A percentile compares a stretch with the other conserved stretches of the same genome.
Conservation (phyloP, 1,140 invertebrate species). For the Drosophila hydei region DNA sequence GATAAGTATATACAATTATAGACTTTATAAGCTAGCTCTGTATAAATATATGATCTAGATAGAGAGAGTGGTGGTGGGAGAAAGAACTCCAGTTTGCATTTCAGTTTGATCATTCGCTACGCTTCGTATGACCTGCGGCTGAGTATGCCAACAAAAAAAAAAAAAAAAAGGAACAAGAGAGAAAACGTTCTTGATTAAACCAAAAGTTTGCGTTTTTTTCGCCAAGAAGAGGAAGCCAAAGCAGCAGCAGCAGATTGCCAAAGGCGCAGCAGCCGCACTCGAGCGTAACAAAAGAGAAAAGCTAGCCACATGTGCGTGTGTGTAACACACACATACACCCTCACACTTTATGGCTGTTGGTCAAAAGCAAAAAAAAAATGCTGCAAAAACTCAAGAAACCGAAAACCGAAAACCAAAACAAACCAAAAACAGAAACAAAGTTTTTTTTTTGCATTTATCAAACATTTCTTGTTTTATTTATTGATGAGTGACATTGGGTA, state of each 20-base stretch:
- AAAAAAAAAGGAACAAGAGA: conserved; percentile 1
- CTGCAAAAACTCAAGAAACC: conserved; percentile 24
- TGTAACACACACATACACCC: background rate
- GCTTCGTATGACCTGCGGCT: background rate
- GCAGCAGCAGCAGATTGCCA: conserved; percentile 1
- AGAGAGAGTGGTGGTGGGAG: too few relatives aligned
- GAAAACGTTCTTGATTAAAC: conserved; percentile 48
- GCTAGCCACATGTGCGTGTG: conserved; percentile 1
- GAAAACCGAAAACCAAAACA: conserved; percentile 15
- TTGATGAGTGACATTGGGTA: too few relatives aligned
- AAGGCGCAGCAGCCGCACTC: background rate
- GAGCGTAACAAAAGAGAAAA: background rate
- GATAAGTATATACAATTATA: too few relatives aligned
- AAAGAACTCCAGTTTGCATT: background rate
- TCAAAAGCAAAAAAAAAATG: conserved; percentile 16
- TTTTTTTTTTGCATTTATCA: conserved; percentile 8
- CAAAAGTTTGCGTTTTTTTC: conserved; percentile 41
- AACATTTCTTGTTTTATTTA: too few relatives aligned
- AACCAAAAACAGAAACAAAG: conserved; percentile 1
- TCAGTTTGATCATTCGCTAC: background rate
- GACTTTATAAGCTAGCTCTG: too few relatives aligned
- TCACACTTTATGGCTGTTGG: conserved; percentile 4
- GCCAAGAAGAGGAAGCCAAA: background rate
- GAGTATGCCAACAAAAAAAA: background rate
- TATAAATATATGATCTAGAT: too few relatives aligned